Conservation (phyloP, 2,888 invertebrate genomes). For the Zygaena filipendulae region DNA sequence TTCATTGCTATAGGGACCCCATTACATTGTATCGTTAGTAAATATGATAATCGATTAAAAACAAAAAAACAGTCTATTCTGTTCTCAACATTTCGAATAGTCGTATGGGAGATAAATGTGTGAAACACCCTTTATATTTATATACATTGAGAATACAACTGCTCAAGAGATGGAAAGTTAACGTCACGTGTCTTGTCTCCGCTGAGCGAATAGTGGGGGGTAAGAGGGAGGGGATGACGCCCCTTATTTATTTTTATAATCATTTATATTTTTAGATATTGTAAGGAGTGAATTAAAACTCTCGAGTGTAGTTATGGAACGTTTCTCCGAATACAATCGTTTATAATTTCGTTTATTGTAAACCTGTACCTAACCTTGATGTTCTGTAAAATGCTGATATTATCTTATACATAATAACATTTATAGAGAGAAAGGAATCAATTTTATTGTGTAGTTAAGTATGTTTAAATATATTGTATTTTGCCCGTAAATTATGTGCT, state of each 20-base stretch:
- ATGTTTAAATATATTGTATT: too few relatives aligned
- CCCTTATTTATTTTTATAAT: slow-evolving; percentile 67
- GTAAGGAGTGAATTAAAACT: slow-evolving; percentile 43
- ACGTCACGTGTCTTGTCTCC: slow-evolving; percentile 25
- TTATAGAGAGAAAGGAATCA: neutral
- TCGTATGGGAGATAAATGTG: too few relatives aligned
- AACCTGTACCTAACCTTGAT: too few relatives aligned
- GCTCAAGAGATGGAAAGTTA: slow-evolving; percentile 34
- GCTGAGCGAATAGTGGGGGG: slow-evolving; percentile 22
- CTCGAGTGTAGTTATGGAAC: slow-evolving; percentile 43
- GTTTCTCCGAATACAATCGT: too few relatives aligned
- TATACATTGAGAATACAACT: slow-evolving; percentile 28
- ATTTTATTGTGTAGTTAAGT: too few relatives aligned
- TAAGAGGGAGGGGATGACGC: slow-evolving; percentile 38
- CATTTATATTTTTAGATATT: slow-evolving; percentile 60
- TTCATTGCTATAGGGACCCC: too few relatives aligned
- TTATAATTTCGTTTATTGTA: too few relatives aligned
- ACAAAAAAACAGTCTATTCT: too few relatives aligned
- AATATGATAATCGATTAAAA: too few relatives aligned
- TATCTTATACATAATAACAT: slow-evolving; percentile 23
- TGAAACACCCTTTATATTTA: slow-evolving; percentile 25
- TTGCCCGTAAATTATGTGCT: too few relatives aligned
- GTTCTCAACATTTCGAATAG: too few relatives aligned
- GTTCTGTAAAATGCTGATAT: slow-evolving; percentile 25
- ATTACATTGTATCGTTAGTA: too few relatives aligned